Percentiles rank a stretch among this genome's conserved stretches.
Evolutionary conservation across 2,888 invertebrate genomes (phyloP).

Genomic region (Crematogaster levior): DNA sequence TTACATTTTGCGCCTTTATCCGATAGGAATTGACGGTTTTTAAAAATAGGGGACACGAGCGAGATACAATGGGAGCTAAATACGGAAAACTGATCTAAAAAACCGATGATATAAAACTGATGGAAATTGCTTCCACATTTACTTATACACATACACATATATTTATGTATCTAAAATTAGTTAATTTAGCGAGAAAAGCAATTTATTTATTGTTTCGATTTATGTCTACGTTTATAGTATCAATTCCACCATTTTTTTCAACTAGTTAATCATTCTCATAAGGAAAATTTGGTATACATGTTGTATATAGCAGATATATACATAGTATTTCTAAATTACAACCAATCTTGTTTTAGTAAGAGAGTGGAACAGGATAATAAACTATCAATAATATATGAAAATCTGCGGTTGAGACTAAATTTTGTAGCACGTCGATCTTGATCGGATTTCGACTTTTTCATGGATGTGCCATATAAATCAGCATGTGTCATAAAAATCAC

Average conservation of each 20-base stretch:
- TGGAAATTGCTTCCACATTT: background rate
- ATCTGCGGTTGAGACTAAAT: conserved; percentile 21
- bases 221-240: background rate
- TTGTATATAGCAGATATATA: background rate
- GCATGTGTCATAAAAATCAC: conserved; percentile 32
- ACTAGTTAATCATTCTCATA: background rate
- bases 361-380: background rate
- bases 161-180: background rate
- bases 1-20: conserved; percentile 28
- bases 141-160: background rate
- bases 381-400: conserved; percentile 32
- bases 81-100: background rate
- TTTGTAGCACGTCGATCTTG: conserved; percentile 29
- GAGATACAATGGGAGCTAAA: background rate
- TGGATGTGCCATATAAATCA: conserved; percentile 42
- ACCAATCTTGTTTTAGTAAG: background rate
- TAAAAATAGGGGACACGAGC: background rate
- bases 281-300: background rate
- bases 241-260: background rate
- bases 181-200: background rate
- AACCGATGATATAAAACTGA: background rate
- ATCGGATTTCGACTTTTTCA: conserved; percentile 33
- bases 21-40: conserved; percentile 19
- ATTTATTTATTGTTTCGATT: background rate
- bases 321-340: background rate